These are phyloP conservation scores for Telmatherina bonti DNA, from an alignment of 2,797 vertebrate genomes.

Conservation along the genomic window DNA sequence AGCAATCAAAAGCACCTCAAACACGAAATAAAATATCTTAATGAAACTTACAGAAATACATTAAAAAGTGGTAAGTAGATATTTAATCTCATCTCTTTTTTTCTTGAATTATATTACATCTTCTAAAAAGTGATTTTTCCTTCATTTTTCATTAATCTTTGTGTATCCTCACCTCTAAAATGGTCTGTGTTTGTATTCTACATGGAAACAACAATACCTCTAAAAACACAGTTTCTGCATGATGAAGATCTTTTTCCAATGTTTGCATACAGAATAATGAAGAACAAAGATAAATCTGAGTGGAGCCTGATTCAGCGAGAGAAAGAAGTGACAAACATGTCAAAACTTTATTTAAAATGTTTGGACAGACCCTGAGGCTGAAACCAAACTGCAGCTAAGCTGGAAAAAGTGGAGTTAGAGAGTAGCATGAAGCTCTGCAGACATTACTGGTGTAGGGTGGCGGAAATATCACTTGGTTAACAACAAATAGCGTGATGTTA, in stretches of 20 bases:
- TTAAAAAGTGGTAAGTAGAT: no score
- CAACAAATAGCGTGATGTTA: conserved; percentile 34
- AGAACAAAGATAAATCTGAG: no score
- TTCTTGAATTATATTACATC: no score
- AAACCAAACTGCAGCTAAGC: conserved; percentile 15
- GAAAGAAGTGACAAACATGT: no score
- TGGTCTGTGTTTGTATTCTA: no score
- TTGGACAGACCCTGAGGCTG: conserved; percentile 32
- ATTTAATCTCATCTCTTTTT: no score
- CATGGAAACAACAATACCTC: neutral
- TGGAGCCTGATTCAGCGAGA: conserved; percentile 3
- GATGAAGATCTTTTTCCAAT: neutral
- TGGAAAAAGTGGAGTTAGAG: conserved; percentile 18
- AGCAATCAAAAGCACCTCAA: neutral
- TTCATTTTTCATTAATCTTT: no score
- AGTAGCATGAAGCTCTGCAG: conserved; percentile 20
- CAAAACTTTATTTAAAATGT: conserved; percentile 25
- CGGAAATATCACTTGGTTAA: conserved; percentile 48
- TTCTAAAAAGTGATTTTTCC: no score
- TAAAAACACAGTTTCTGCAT: neutral
- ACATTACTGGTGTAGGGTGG: conserved; percentile 5
- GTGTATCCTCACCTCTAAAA: no score
- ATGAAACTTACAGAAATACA: no score
- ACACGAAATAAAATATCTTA: neutral
- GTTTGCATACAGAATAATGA: no score